Evolutionary conservation across 2,797 vertebrate genomes (phyloP).

Genomic region (Setipinna tenuifilis): DNA sequence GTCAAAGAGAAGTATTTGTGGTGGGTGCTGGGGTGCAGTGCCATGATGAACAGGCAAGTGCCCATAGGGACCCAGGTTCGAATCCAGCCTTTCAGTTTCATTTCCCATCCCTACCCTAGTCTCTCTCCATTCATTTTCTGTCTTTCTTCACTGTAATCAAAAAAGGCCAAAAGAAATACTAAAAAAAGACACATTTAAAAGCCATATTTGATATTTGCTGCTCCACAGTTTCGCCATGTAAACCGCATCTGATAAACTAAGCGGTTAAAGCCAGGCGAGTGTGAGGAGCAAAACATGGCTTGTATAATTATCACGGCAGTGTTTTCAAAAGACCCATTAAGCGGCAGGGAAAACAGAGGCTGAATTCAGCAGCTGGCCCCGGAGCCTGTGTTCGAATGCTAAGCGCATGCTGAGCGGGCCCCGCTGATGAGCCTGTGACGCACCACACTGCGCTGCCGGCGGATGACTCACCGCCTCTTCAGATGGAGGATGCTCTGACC

Average conservation of each 20-base stretch:
- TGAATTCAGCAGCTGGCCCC: constrained; percentile 18
- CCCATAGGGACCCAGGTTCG: no score
- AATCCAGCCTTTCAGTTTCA: no score
- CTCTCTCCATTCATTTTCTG: no score
- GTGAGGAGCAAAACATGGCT: not conserved
- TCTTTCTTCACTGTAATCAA: no score
- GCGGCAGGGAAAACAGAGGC: not conserved
- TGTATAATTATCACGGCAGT: not conserved
- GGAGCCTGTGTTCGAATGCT: not conserved
- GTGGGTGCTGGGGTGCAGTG: no score
- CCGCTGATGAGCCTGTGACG: constrained; percentile 11
- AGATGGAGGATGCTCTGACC: constrained; percentile 52
- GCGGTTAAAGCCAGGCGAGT: not conserved
- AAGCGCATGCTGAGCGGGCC: not conserved
- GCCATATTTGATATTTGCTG: not conserved
- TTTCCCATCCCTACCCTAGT: no score
- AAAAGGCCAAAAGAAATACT: no score
- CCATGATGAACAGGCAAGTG: no score
- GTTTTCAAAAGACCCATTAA: not conserved
- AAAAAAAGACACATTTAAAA: not conserved
- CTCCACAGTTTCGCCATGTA: not conserved
- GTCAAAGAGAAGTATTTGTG: no score
- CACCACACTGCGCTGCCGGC: not conserved
- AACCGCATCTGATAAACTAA: not conserved
- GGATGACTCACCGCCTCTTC: constrained; percentile 55